These are phyloP conservation scores for Parnassius mnemosyne DNA, from an alignment of 2,888 invertebrate species.

Conservation along the genomic window DNA sequence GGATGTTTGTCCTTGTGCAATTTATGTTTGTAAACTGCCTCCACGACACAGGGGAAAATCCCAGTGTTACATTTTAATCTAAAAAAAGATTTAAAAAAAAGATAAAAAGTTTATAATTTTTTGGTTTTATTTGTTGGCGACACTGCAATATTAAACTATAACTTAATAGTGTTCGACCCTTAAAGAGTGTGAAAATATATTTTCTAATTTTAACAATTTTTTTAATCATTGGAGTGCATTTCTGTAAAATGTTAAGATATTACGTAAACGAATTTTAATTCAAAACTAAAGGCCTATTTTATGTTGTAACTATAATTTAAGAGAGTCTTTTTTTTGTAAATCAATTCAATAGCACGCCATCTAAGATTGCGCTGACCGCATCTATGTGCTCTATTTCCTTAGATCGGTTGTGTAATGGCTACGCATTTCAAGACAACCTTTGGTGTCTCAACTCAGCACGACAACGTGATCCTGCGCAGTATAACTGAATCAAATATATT, in stretches of 20 bases:
- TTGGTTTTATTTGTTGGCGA: no score
- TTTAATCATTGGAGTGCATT: background rate
- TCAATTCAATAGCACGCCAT: constrained; percentile 14
- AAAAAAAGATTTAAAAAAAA: no score
- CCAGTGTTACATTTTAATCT: no score
- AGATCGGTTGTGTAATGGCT: constrained; percentile 40
- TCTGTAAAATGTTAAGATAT: constrained; percentile 1
- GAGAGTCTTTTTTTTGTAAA: constrained; percentile 14
- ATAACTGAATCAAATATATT: constrained; percentile 46
- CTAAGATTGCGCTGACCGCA: constrained; percentile 43
- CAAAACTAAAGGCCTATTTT: constrained; percentile 4
- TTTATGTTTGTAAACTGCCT: no score
- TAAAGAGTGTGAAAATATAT: background rate
- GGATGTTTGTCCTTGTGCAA: no score
- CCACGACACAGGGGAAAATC: no score
- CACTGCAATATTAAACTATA: no score
- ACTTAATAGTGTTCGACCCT: no score
- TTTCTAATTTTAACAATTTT: background rate
- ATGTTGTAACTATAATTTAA: constrained; percentile 16
- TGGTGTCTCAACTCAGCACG: constrained; percentile 49
- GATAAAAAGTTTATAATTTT: no score
- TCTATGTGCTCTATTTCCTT: constrained; percentile 47
- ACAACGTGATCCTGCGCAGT: constrained; percentile 54
- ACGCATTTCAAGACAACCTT: constrained; percentile 54
- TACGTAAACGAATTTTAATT: background rate